Conservation (phyloP, 2,113 vertebrate species). For the Nibea albiflora region DNA sequence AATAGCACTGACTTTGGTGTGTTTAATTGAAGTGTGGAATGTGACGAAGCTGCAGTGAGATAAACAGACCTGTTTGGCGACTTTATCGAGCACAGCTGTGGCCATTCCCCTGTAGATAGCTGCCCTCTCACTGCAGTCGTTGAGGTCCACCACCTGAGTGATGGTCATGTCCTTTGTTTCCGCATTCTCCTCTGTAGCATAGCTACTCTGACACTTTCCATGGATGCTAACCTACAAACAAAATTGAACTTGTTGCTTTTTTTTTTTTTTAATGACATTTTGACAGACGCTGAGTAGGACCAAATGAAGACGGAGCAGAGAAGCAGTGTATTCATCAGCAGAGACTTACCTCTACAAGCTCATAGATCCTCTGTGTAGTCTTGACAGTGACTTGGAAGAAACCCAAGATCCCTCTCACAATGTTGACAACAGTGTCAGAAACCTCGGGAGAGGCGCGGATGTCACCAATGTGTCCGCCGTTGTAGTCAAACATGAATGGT, state of each 20-base stretch:
- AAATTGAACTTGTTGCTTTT: neutral
- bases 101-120: constrained; percentile 78
- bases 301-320: neutral
- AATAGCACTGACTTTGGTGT: neutral
- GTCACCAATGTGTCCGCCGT: constrained; percentile 71
- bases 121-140: constrained; percentile 77
- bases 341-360: constrained; percentile 79
- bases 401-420: constrained; percentile 82
- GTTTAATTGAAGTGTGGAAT: neutral
- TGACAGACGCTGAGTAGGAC: too few relatives aligned
- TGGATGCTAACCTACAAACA: constrained; percentile 79
- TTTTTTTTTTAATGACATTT: neutral
- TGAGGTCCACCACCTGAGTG: constrained; percentile 79
- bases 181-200: constrained; percentile 66
- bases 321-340: too few relatives aligned
- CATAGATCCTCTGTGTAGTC: constrained; percentile 80
- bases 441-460: constrained; percentile 71
- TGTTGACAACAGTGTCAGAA: constrained; percentile 81
- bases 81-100: constrained; percentile 63
- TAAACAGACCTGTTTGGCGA: constrained; percentile 73
- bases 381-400: constrained; percentile 84
- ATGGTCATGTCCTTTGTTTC: constrained; percentile 69
- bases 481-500: constrained; percentile 79
- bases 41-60: neutral
- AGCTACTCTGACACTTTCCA: constrained; percentile 80